Conservation (phyloP, 2,797 vertebrate genomes). For the Petrocephalus sullivani region DNA sequence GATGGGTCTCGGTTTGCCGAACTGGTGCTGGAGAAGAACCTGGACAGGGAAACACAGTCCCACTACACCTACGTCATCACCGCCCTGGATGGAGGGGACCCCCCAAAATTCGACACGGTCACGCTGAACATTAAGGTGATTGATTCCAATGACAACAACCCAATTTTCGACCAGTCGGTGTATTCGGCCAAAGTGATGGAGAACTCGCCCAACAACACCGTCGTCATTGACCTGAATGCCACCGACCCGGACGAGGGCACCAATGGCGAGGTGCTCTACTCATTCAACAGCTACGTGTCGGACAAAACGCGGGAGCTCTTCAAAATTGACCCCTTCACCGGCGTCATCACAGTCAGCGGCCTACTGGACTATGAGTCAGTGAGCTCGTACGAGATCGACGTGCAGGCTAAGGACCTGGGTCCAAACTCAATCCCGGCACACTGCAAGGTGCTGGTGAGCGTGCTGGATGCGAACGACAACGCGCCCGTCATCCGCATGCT, state of each 20-base stretch:
- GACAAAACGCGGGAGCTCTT: constrained; percentile 88
- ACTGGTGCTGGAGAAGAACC: constrained; percentile 88
- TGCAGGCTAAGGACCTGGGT: constrained; percentile 94
- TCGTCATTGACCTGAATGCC: constrained; percentile 87
- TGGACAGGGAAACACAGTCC: constrained; percentile 91
- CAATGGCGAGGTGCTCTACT: constrained; percentile 91
- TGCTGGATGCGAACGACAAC: constrained; percentile 93
- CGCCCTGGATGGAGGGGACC: constrained; percentile 88
- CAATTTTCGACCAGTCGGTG: constrained; percentile 86
- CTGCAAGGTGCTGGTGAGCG: constrained; percentile 91
- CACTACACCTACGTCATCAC: constrained; percentile 90
- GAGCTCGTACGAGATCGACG: constrained; percentile 87
- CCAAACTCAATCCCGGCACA: constrained; percentile 97
- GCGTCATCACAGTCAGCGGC: constrained; percentile 84
- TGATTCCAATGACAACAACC: constrained; percentile 97
- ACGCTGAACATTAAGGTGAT: constrained; percentile 91
- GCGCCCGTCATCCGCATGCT: constrained; percentile 89
- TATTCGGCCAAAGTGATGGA: constrained; percentile 88
- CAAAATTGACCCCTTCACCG: constrained; percentile 86
- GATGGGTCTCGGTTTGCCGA: constrained; percentile 95
- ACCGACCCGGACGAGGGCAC: constrained; percentile 95
- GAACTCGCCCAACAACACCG: constrained; percentile 77
- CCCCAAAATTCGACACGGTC: constrained; percentile 86
- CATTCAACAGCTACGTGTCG: constrained; percentile 90
- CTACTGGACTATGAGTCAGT: constrained; percentile 85